These are phyloP conservation scores for Diorhabda sublineata DNA, from an alignment of 1,140 invertebrate genomes.

Conservation along the genomic window DNA sequence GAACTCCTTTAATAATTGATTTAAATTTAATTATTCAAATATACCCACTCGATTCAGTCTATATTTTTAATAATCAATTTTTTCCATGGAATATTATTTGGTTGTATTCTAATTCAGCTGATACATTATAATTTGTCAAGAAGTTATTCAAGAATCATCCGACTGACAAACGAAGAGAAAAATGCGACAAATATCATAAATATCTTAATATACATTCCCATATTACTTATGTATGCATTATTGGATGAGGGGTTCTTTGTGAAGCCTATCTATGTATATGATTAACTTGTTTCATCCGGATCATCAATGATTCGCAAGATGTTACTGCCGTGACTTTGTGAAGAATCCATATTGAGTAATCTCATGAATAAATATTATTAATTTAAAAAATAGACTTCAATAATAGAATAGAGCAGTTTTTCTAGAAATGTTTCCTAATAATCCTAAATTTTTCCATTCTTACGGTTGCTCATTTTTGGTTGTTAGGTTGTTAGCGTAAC, in stretches of 20 bases:
- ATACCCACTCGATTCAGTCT: background rate
- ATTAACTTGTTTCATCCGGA: constrained; percentile 31
- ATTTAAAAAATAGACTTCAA: too few relatives aligned
- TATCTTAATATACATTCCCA: constrained; percentile 24
- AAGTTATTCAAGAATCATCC: background rate
- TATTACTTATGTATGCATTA: constrained; percentile 29
- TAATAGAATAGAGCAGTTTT: too few relatives aligned
- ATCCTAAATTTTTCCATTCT: too few relatives aligned
- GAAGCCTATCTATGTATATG: constrained; percentile 32
- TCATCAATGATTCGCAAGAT: constrained; percentile 18
- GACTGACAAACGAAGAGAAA: background rate
- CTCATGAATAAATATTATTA: too few relatives aligned
- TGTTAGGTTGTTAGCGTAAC: too few relatives aligned
- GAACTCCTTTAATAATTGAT: too few relatives aligned
- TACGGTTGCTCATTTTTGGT: too few relatives aligned
- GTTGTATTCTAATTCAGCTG: background rate
- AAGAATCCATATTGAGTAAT: too few relatives aligned
- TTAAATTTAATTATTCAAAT: background rate
- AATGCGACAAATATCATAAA: constrained; percentile 17
- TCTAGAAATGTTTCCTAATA: too few relatives aligned
- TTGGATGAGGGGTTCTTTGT: constrained; percentile 24
- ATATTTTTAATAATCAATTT: background rate
- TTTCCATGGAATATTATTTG: background rate
- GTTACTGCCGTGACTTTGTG: background rate
- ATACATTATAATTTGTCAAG: background rate